A percentile compares a stretch with the other conserved stretches of the same genome.
Conservation (phyloP, 2,113 vertebrate genomes). For the Prolemur simus region DNA sequence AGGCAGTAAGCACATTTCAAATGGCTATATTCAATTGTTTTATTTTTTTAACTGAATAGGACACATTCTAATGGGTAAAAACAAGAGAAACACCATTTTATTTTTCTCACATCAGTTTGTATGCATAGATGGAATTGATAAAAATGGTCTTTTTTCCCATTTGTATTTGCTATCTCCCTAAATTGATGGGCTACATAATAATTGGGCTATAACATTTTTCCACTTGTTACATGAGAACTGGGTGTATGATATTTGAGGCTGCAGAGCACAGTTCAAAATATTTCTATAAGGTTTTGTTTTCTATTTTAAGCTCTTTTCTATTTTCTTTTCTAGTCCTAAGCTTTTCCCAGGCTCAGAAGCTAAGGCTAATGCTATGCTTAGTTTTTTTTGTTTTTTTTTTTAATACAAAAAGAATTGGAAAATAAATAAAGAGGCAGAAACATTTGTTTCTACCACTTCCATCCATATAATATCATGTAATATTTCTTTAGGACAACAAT, state of each 20-base stretch:
- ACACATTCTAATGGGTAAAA: neutral
- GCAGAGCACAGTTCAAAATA: neutral
- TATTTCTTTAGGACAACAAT: neutral
- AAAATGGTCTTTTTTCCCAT: neutral
- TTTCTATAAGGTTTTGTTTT: neutral
- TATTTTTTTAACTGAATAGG: neutral
- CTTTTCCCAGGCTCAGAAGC: neutral
- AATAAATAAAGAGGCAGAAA: slow-evolving; percentile 4
- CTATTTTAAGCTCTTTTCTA: neutral
- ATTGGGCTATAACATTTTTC: neutral
- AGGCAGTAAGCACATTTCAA: neutral
- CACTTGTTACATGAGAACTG: neutral
- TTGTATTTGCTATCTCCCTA: neutral
- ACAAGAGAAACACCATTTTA: neutral
- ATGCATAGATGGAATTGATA: neutral
- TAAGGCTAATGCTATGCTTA: neutral
- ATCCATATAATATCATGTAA: neutral
- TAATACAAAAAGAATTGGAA: neutral
- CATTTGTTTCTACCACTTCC: neutral
- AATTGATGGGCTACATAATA: neutral
- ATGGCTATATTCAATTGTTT: neutral
- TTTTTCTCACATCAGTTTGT: neutral
- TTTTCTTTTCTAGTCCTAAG: neutral
- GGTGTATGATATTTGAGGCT: neutral
- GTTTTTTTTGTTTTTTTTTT: neutral